Evolutionary conservation across 2,113 vertebrate species (phyloP).

Genomic region (Ginglymostoma cirratum): DNA sequence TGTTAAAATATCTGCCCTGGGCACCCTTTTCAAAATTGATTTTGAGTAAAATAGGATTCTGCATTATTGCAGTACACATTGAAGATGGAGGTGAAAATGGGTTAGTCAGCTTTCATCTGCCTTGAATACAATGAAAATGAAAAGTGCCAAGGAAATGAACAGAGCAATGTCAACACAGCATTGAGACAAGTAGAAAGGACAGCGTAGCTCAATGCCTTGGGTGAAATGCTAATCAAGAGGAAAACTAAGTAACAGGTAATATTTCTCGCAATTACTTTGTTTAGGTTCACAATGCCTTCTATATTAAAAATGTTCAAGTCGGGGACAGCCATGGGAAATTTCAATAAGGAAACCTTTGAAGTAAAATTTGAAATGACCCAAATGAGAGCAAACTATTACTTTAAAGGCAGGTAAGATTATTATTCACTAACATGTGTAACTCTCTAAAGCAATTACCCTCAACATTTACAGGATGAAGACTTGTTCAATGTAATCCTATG

Average conservation of each 20-base stretch:
- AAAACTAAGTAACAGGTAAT: not conserved
- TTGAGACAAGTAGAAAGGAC: not conserved
- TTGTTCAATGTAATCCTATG: not conserved
- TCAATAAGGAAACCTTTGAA: not conserved
- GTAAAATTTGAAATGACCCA: not conserved
- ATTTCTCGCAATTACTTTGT: not conserved
- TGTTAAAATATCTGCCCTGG: not conserved
- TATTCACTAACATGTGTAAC: not conserved
- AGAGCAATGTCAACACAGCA: not conserved
- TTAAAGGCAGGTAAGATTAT: not conserved
- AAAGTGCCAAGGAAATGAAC: constrained; percentile 22
- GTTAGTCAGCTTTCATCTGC: constrained; percentile 21
- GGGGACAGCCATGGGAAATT: not conserved
- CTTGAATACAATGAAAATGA: constrained; percentile 17
- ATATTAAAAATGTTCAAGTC: not conserved
- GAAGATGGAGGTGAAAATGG: constrained; percentile 11
- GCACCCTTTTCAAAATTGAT: not conserved
- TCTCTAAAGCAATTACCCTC: not conserved
- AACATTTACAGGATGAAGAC: not conserved
- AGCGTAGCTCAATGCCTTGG: not conserved
- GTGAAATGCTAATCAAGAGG: not conserved
- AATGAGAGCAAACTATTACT: not conserved
- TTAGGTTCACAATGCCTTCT: not conserved
- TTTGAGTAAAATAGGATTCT: constrained; percentile 21
- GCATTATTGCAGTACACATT: not conserved